Percentiles rank a stretch among this genome's conserved stretches.
Conservation (phyloP, 2,888 invertebrate genomes). For the Lasioglossum morio region DNA sequence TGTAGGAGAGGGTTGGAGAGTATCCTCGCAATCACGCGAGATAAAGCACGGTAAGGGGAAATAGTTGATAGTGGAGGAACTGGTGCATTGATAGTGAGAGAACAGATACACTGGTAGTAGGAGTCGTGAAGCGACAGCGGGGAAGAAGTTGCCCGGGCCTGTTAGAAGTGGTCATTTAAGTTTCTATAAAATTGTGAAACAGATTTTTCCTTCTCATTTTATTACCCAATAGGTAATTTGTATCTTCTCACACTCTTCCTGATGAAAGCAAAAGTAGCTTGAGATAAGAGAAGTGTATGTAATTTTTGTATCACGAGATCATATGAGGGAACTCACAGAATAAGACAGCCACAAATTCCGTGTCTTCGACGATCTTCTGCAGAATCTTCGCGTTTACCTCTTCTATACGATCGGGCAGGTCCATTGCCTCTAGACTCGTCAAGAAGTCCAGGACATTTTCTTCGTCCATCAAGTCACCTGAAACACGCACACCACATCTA, state of each 20-base stretch:
- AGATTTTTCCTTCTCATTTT: not conserved
- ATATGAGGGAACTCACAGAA: conserved; percentile 92
- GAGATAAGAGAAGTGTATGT: conserved; percentile 16
- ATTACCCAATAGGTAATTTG: not conserved
- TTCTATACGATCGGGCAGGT: conserved; percentile 96
- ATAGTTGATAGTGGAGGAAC: no score
- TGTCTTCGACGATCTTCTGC: conserved; percentile 95
- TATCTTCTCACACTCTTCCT: conserved; percentile 22
- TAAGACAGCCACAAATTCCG: conserved; percentile 95
- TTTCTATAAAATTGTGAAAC: not conserved
- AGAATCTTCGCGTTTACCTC: conserved; percentile 97
- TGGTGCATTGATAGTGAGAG: no score
- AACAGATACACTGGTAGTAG: no score
- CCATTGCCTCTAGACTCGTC: conserved; percentile 97
- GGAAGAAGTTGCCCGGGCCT: no score
- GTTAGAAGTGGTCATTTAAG: not conserved
- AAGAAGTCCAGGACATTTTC: conserved; percentile 96
- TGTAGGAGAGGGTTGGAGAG: no score
- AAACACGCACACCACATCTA: conserved; percentile 64
- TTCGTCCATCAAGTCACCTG: conserved; percentile 97
- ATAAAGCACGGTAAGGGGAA: no score
- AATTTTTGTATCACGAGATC: not conserved
- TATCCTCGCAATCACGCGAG: no score
- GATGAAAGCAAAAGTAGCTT: conserved; percentile 27
- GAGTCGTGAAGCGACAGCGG: no score